Percentiles rank a stretch among this genome's conserved stretches.
Evolutionary conservation across 2,888 invertebrate species (phyloP).

Genomic region (Lymantria monacha): DNA sequence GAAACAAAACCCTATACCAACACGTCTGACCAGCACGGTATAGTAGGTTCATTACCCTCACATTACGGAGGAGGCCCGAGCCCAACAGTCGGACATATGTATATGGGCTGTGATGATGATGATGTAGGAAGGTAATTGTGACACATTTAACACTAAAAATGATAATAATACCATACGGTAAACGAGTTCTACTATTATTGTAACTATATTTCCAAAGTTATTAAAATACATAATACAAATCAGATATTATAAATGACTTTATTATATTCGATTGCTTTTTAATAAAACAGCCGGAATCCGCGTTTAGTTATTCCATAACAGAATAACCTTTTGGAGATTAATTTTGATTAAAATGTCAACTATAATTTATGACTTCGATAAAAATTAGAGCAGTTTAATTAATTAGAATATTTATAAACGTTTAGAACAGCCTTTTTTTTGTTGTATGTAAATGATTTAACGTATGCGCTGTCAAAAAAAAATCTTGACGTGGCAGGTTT

Average conservation of each 20-base stretch:
- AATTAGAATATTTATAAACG: conserved; percentile 2
- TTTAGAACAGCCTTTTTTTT: background rate
- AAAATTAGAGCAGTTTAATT: conserved; percentile 8
- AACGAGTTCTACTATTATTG: no score
- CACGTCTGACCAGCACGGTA: no score
- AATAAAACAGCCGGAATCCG: conserved; percentile 1
- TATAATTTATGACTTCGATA: conserved; percentile 15
- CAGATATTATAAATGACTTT: conserved; percentile 20
- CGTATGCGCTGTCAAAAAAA: background rate
- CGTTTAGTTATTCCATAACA: conserved; percentile 7
- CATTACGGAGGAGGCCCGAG: no score
- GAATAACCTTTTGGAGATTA: conserved; percentile 13
- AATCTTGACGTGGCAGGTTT: no score
- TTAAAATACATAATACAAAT: conserved; percentile 8
- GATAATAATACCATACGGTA: no score
- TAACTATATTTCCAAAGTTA: no score
- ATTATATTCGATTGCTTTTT: conserved; percentile 4
- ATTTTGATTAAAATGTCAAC: conserved; percentile 24
- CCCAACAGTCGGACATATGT: no score
- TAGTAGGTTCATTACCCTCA: no score
- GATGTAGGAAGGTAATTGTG: no score
- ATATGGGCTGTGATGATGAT: no score
- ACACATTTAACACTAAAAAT: no score
- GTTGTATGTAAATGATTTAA: background rate
- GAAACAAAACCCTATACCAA: no score